These are phyloP conservation scores for Drosophila miranda DNA, from an alignment of 1,140 invertebrate genomes.

Conservation along the genomic window DNA sequence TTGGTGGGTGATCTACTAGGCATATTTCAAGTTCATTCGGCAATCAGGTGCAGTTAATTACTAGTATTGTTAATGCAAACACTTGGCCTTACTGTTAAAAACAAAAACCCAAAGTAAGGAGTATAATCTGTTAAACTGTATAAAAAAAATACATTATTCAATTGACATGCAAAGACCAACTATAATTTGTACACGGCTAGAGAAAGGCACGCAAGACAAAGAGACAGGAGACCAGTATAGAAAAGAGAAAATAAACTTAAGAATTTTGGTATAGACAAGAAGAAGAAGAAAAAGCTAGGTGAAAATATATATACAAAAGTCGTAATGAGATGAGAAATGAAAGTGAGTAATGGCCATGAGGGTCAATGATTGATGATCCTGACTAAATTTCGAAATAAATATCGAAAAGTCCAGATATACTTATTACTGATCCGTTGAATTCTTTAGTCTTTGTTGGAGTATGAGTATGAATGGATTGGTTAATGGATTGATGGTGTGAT, in stretches of 20 bases:
- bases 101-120: slow-evolving; percentile 18
- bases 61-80: slow-evolving; percentile 63
- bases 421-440: neutral
- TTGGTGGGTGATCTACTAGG: slow-evolving; percentile 67
- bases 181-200: slow-evolving; percentile 64
- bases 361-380: no score
- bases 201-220: slow-evolving; percentile 73
- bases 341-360: slow-evolving; percentile 13
- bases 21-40: slow-evolving; percentile 68
- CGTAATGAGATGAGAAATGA: neutral
- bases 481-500: neutral
- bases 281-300: slow-evolving; percentile 30
- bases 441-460: neutral
- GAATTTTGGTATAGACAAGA: slow-evolving; percentile 14
- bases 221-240: slow-evolving; percentile 40
- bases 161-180: slow-evolving; percentile 71
- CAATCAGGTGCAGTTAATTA: slow-evolving; percentile 71
- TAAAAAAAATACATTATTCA: slow-evolving; percentile 33
- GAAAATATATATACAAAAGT: slow-evolving; percentile 32
- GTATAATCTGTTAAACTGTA: slow-evolving; percentile 6
- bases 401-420: no score
- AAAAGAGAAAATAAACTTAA: slow-evolving; percentile 5
- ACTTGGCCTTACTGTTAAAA: slow-evolving; percentile 22
- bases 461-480: slow-evolving; percentile 10
- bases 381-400: no score